Evolutionary conservation across 1,140 invertebrate genomes (phyloP).

Genomic region (Heterodera schachtii): DNA sequence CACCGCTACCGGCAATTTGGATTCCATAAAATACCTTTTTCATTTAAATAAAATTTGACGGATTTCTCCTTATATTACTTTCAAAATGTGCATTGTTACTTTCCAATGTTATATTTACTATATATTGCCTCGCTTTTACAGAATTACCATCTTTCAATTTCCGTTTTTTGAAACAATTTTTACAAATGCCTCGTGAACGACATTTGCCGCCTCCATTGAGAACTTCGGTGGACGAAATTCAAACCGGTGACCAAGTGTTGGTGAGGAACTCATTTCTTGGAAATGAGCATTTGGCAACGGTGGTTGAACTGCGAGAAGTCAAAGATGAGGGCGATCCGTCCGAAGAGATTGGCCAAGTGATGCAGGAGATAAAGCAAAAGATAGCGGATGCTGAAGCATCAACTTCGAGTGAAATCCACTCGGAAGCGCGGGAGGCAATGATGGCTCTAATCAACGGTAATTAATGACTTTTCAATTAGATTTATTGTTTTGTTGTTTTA

Average conservation of each 20-base stretch:
- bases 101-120: too few relatives aligned
- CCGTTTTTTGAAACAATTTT: background rate
- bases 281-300: constrained; percentile 12
- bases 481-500: too few relatives aligned
- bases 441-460: too few relatives aligned
- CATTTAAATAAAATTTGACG: constrained; percentile 13
- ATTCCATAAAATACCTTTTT: constrained; percentile 4
- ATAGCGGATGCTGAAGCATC: background rate
- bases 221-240: constrained; percentile 18
- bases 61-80: too few relatives aligned
- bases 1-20: constrained; percentile 44
- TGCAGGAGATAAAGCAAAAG: background rate
- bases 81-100: too few relatives aligned
- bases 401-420: background rate
- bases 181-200: constrained; percentile 22
- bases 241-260: constrained; percentile 27
- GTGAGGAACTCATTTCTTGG: constrained; percentile 22
- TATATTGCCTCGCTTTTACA: too few relatives aligned
- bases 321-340: background rate
- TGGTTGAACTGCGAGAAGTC: constrained; percentile 13
- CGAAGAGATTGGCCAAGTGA: constrained; percentile 14
- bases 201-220: constrained; percentile 3
- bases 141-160: background rate
- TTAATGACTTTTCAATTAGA: too few relatives aligned
- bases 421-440: background rate